Evolutionary conservation across 2,888 invertebrate genomes (phyloP).

Genomic region (Nebria salina): DNA sequence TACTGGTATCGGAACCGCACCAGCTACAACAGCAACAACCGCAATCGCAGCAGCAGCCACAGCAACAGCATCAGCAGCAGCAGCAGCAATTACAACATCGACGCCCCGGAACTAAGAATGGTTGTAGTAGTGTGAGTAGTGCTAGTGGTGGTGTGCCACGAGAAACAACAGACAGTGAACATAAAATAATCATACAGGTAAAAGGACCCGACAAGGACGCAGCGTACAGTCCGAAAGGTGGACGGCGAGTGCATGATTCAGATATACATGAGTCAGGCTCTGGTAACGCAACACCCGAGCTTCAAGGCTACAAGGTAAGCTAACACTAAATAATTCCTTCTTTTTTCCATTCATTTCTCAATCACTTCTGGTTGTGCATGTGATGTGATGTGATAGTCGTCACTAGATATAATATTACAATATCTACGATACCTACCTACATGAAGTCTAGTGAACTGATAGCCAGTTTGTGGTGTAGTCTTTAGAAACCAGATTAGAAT

Average conservation of each 20-base stretch:
- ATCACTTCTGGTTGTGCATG: neutral
- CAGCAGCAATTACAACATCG: constrained; percentile 63
- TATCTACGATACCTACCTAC: neutral
- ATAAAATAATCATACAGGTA: constrained; percentile 87
- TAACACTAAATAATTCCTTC: neutral
- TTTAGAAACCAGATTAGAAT: neutral
- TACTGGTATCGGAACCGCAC: constrained; percentile 82
- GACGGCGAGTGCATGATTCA: constrained; percentile 43
- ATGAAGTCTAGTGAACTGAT: neutral
- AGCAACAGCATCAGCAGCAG: constrained; percentile 75
- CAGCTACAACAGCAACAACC: constrained; percentile 59
- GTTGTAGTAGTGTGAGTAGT: constrained; percentile 48
- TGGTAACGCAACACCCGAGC: constrained; percentile 62
- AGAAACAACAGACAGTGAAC: constrained; percentile 68
- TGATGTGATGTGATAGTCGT: neutral
- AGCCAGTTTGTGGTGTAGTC: neutral
- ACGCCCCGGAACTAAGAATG: constrained; percentile 54
- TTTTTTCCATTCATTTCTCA: neutral
- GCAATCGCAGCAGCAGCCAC: constrained; percentile 69
- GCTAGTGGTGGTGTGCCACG: constrained; percentile 43
- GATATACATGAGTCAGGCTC: constrained; percentile 41
- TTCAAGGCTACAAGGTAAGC: constrained; percentile 69
- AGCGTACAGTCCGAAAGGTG: constrained; percentile 58
- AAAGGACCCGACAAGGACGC: constrained; percentile 64
- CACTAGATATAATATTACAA: neutral